Evolutionary conservation across 2,888 invertebrate genomes (phyloP).

Genomic region (Agriopis aurantiaria): DNA sequence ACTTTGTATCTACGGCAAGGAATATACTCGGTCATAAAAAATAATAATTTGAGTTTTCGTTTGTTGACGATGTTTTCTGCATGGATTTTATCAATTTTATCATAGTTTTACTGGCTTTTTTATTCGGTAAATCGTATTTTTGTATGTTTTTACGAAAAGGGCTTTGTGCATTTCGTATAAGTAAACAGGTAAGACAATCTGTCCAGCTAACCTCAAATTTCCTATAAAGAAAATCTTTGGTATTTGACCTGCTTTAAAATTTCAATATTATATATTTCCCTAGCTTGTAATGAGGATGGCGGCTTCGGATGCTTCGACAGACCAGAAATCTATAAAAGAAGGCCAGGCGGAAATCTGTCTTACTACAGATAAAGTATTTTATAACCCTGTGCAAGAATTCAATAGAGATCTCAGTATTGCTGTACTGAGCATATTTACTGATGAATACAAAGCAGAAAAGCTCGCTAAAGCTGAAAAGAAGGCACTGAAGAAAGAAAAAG

Average conservation of each 20-base stretch:
- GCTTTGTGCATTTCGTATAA: neutral
- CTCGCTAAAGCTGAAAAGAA: constrained; percentile 55
- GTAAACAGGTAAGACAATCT: constrained; percentile 3
- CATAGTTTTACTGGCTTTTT: too few relatives aligned
- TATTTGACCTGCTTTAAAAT: constrained; percentile 14
- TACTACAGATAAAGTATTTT: constrained; percentile 93
- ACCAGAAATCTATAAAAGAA: constrained; percentile 87
- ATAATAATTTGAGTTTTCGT: too few relatives aligned
- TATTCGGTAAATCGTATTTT: neutral
- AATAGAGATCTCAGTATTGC: constrained; percentile 97
- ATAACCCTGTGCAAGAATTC: constrained; percentile 99
- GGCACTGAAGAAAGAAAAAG: constrained; percentile 51
- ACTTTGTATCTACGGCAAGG: too few relatives aligned
- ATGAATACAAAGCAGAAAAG: constrained; percentile 75
- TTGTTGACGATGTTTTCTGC: too few relatives aligned
- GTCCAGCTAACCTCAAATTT: constrained; percentile 28
- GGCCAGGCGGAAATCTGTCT: constrained; percentile 92
- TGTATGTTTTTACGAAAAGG: constrained; percentile 5
- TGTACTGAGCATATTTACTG: constrained; percentile 89
- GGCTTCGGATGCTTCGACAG: constrained; percentile 50
- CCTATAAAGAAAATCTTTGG: neutral
- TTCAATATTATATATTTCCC: neutral
- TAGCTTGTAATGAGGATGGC: constrained; percentile 68
- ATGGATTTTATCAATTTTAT: too few relatives aligned
- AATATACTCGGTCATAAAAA: too few relatives aligned